These are phyloP conservation scores for Anarrhichthys ocellatus DNA, from an alignment of 2,113 vertebrate species.

Conservation along the genomic window DNA sequence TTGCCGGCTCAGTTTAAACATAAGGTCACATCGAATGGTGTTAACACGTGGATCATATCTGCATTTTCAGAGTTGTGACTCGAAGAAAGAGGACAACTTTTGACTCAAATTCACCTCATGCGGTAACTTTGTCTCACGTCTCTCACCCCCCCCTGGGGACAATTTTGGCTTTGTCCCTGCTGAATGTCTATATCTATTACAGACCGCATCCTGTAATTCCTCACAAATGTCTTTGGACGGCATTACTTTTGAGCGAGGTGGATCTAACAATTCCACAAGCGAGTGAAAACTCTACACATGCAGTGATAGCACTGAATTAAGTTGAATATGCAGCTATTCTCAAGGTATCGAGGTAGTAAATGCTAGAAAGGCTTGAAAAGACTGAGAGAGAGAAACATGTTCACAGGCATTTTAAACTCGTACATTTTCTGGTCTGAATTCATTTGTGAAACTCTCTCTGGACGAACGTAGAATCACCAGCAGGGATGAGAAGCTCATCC, in stretches of 20 bases:
- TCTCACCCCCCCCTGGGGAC: not conserved
- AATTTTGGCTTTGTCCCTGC: not conserved
- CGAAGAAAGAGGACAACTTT: not conserved
- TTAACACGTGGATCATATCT: not conserved
- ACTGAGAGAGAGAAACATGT: not conserved
- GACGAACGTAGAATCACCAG: not conserved
- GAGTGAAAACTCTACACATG: slow-evolving; percentile 4
- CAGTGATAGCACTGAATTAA: not conserved
- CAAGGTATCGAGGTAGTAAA: not conserved
- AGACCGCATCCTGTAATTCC: not conserved
- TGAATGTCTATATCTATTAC: not conserved
- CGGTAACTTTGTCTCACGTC: not conserved
- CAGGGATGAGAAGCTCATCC: slow-evolving; percentile 15
- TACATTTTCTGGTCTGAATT: not conserved
- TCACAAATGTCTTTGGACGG: not conserved
- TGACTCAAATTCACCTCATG: not conserved
- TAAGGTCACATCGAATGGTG: not conserved
- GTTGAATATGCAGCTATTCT: not conserved
- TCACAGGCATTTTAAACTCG: not conserved
- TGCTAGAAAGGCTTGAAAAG: not conserved
- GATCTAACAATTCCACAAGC: not conserved
- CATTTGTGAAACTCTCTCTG: not conserved
- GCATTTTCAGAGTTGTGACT: not conserved
- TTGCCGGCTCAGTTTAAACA: not conserved
- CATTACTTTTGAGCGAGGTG: not conserved